phyloP scores from a whole-genome alignment of 2,113 vertebrate species.

The Python bivittatus region DNA sequence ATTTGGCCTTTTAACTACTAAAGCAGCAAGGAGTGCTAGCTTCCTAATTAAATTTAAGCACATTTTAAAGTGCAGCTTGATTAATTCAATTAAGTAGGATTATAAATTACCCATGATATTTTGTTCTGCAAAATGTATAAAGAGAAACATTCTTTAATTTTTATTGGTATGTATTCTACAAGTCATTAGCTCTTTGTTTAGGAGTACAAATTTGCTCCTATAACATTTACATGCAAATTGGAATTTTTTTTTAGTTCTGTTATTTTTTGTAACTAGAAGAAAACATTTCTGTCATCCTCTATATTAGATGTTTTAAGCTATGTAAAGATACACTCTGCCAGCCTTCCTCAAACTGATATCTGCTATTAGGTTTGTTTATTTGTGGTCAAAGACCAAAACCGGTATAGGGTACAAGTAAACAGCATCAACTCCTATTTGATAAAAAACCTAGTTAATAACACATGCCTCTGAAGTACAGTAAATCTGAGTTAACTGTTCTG shows the following conservation, averaged over 20 bases:
- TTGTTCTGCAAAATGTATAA: constrained; percentile 49
- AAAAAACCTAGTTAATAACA: no score
- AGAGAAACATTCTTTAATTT: constrained; percentile 37
- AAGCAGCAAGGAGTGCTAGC: constrained; percentile 8
- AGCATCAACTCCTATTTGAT: no score
- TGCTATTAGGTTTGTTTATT: constrained; percentile 6
- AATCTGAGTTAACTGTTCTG: no score
- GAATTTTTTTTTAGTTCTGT: constrained; percentile 28
- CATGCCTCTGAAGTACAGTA: no score
- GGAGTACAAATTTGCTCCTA: constrained; percentile 38
- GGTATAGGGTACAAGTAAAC: no score
- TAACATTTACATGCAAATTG: constrained; percentile 40
- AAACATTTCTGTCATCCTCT: constrained; percentile 26
- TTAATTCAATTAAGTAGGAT: constrained; percentile 52
- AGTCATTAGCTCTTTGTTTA: constrained; percentile 40
- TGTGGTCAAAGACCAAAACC: no score
- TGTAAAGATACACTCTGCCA: not conserved
- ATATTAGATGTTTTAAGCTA: not conserved
- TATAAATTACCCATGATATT: constrained; percentile 57
- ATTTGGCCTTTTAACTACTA: constrained; percentile 13
- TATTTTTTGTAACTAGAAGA: constrained; percentile 21
- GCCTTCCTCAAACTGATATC: constrained; percentile 12
- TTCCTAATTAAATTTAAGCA: constrained; percentile 51
- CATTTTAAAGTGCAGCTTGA: constrained; percentile 50
- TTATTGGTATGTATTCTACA: constrained; percentile 31